These are phyloP conservation scores for Diadegma fenestrale DNA, from an alignment of 2,888 invertebrate species.

Conservation along the genomic window DNA sequence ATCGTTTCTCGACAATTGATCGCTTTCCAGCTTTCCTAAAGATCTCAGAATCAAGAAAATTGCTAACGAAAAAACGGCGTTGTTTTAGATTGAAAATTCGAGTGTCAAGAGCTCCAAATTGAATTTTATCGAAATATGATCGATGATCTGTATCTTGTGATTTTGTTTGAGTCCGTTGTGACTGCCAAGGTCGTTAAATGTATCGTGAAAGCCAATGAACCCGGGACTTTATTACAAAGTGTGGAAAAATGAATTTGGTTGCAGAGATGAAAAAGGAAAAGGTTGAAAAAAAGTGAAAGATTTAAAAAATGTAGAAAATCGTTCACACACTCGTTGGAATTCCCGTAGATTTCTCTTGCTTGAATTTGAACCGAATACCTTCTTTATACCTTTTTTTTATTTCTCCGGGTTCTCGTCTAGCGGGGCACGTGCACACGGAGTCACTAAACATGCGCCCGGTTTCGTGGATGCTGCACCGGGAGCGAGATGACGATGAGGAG, in stretches of 20 bases:
- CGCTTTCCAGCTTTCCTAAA: not conserved
- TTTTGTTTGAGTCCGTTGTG: no score
- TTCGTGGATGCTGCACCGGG: slow-evolving; percentile 36
- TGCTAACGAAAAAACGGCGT: not conserved
- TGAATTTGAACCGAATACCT: slow-evolving; percentile 63
- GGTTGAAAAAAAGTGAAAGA: not conserved
- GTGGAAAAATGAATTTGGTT: no score
- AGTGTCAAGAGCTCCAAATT: not conserved
- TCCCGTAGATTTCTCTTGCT: slow-evolving; percentile 51
- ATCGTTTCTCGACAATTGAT: not conserved
- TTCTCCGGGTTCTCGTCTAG: slow-evolving; percentile 32
- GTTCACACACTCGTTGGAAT: not conserved
- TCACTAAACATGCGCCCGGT: slow-evolving; percentile 29
- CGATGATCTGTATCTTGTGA: no score
- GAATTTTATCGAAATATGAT: no score
- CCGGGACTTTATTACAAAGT: no score
- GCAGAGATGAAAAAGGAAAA: not conserved
- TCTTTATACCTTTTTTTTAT: slow-evolving; percentile 19
- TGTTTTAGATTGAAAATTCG: not conserved
- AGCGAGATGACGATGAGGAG: slow-evolving; percentile 38
- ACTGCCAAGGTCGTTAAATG: no score
- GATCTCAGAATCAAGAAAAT: not conserved
- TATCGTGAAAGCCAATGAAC: no score
- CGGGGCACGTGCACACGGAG: slow-evolving; percentile 14
- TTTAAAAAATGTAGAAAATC: not conserved